Percentiles rank a stretch among this genome's conserved stretches.
phyloP scores from a whole-genome alignment of 2,113 vertebrate species.

The Daboia siamensis region DNA sequence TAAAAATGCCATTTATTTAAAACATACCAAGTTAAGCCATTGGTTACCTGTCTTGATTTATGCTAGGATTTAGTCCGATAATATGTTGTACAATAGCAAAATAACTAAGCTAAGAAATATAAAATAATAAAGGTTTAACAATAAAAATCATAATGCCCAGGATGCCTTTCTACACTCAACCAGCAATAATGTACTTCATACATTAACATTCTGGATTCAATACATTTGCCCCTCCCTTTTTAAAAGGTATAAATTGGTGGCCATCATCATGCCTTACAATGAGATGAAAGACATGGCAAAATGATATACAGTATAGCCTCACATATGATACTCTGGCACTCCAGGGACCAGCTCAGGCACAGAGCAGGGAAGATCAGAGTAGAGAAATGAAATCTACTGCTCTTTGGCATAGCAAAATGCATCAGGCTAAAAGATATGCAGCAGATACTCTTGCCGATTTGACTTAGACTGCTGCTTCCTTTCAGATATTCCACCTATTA shows the following conservation, averaged over 20 bases:
- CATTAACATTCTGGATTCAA: background rate
- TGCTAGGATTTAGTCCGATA: background rate
- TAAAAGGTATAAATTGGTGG: background rate
- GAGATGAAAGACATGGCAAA: background rate
- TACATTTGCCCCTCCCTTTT: background rate
- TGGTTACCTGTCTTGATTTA: background rate
- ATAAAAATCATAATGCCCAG: background rate
- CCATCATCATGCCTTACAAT: background rate
- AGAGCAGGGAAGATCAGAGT: background rate
- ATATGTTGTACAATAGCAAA: background rate
- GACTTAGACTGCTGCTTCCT: background rate
- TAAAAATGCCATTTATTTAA: background rate
- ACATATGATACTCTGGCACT: background rate
- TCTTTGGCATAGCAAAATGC: background rate
- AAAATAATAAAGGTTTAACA: background rate
- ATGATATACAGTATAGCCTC: background rate
- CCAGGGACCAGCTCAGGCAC: background rate
- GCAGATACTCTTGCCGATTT: rapidly evolving
- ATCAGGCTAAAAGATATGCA: conserved; percentile 20
- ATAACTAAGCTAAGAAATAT: background rate
- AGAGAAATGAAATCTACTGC: background rate
- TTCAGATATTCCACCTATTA: background rate
- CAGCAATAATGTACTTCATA: background rate
- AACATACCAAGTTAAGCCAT: background rate
- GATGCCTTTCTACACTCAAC: background rate